A percentile compares a stretch with the other conserved stretches of the same genome.
Evolutionary conservation across 37 sponge, comb jelly and placozoan species (phyloP).

Genomic region (Cliona cf. orientalis): DNA sequence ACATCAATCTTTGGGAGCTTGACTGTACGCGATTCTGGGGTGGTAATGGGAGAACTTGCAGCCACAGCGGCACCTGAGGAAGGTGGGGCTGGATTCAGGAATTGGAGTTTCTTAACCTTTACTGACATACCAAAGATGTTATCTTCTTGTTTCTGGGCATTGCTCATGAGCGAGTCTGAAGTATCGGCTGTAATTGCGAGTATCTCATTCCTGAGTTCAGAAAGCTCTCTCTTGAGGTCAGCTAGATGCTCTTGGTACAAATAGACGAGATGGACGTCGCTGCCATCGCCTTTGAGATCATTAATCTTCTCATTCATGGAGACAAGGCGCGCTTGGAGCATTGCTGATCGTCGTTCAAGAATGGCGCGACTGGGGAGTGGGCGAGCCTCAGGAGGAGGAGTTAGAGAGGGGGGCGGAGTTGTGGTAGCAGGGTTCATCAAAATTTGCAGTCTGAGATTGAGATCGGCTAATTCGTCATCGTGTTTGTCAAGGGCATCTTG

Average conservation of each 20-base stretch:
- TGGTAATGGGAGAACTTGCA: neutral
- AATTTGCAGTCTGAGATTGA: slow-evolving; percentile 1
- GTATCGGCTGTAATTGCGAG: neutral
- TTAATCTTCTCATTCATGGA: slow-evolving; percentile 10
- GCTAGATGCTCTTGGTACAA: slow-evolving; percentile 33
- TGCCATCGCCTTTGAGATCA: slow-evolving; percentile 12
- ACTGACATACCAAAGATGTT: slow-evolving; percentile 5
- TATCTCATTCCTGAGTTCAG: slow-evolving; percentile 26
- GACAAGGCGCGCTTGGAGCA: slow-evolving; percentile 6
- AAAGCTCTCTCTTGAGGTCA: slow-evolving; percentile 40
- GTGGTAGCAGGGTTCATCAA: slow-evolving; percentile 7
- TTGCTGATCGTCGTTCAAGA: slow-evolving; percentile 8
- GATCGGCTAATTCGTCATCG: slow-evolving; percentile 15
- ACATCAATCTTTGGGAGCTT: slow-evolving; percentile 47
- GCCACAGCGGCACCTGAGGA: no score
- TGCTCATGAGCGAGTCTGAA: slow-evolving; percentile 8
- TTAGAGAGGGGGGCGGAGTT: neutral
- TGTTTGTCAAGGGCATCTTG: slow-evolving; percentile 12
- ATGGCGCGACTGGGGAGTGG: slow-evolving; percentile 4
- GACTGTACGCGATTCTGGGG: slow-evolving; percentile 5
- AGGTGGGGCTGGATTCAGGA: neutral
- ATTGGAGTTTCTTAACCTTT: slow-evolving; percentile 24
- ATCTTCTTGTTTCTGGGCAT: slow-evolving; percentile 15
- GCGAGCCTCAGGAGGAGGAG: neutral
- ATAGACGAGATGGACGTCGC: slow-evolving; percentile 3